phyloP scores from a whole-genome alignment of 2,888 invertebrate species.

The Dicycla oo region DNA sequence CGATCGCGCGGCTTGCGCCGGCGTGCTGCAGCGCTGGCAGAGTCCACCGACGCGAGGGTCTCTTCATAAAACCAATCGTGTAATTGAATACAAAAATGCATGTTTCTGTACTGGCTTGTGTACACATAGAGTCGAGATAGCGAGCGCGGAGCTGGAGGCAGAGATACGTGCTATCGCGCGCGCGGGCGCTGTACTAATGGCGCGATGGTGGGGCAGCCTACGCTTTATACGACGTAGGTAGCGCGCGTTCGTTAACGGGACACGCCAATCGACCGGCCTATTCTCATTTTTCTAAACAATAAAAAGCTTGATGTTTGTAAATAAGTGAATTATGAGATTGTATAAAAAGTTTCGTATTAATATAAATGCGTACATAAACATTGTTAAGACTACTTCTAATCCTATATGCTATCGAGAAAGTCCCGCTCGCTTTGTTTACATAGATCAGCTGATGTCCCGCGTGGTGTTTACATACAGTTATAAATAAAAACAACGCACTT shows the following conservation, averaged over 20 bases:
- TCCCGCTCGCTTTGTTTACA: slow-evolving; percentile 81
- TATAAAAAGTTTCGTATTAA: slow-evolving; percentile 23
- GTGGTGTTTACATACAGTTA: slow-evolving; percentile 67
- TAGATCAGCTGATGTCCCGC: slow-evolving; percentile 83
- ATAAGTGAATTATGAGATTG: slow-evolving; percentile 58
- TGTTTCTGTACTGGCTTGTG: slow-evolving; percentile 84
- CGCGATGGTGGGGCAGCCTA: slow-evolving; percentile 88
- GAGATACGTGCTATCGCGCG: slow-evolving; percentile 88
- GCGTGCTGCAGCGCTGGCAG: slow-evolving; percentile 84
- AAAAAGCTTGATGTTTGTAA: slow-evolving; percentile 78
- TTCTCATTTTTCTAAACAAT: slow-evolving; percentile 89
- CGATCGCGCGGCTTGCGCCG: slow-evolving; percentile 82
- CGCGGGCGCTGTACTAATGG: slow-evolving; percentile 89
- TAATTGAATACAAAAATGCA: slow-evolving; percentile 87
- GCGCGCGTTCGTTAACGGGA: slow-evolving; percentile 89
- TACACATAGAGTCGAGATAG: slow-evolving; percentile 89
- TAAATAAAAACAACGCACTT: slow-evolving; percentile 54
- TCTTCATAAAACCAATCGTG: slow-evolving; percentile 89
- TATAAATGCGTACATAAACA: slow-evolving; percentile 16
- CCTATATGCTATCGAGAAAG: slow-evolving; percentile 62
- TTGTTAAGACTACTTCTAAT: slow-evolving; percentile 34
- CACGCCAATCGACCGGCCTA: slow-evolving; percentile 88
- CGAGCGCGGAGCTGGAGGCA: slow-evolving; percentile 83
- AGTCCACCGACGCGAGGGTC: slow-evolving; percentile 84
- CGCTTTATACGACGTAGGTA: slow-evolving; percentile 89